Conservation (phyloP, 2,113 vertebrate genomes). For the Hemicordylus capensis region DNA sequence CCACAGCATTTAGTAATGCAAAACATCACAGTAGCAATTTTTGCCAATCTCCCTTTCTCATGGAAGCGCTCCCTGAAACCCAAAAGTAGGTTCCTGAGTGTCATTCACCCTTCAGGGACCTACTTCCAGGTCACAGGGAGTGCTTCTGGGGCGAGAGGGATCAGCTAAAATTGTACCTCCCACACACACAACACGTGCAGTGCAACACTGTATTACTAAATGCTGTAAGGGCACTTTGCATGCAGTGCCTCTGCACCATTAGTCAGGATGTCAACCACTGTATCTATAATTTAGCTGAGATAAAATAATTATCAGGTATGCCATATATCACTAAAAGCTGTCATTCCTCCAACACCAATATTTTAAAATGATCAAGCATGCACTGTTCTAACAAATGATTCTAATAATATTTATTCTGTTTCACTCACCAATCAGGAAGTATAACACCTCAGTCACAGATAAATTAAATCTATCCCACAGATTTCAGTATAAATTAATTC, state of each 20-base stretch:
- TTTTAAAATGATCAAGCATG: not conserved
- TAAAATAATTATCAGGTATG: conserved; percentile 22
- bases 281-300: conserved; percentile 42
- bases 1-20: too few relatives aligned
- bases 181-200: too few relatives aligned
- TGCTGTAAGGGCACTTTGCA: too few relatives aligned
- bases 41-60: too few relatives aligned
- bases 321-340: not conserved
- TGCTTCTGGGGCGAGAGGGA: too few relatives aligned
- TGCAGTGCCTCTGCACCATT: too few relatives aligned
- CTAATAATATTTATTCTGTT: conserved; percentile 25
- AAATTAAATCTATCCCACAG: not conserved
- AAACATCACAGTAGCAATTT: too few relatives aligned
- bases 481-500: not conserved
- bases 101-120: too few relatives aligned
- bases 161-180: too few relatives aligned
- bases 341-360: conserved; percentile 3
- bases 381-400: not conserved
- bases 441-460: not conserved
- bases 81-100: not conserved
- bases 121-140: too few relatives aligned
- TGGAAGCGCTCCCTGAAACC: too few relatives aligned
- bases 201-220: too few relatives aligned
- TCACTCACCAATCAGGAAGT: not conserved
- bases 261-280: not conserved